phyloP scores from a whole-genome alignment of 2,113 vertebrate genomes.

The Agelaius phoeniceus region DNA sequence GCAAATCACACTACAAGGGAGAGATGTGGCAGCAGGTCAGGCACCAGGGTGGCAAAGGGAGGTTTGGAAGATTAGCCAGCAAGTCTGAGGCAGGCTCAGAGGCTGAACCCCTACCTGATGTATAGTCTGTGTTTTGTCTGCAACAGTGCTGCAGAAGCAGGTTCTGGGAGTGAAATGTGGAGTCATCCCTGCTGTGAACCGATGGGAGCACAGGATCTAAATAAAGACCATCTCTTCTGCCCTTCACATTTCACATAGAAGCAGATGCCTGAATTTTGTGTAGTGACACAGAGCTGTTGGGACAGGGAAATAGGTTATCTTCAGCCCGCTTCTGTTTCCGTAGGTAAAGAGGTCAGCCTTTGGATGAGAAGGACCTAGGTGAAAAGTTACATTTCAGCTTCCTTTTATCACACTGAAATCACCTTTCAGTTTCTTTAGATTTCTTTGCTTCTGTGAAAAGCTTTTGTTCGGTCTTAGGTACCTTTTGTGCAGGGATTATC shows the following conservation, averaged over 20 bases:
- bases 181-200: background rate
- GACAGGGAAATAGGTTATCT: background rate
- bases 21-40: background rate
- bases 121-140: background rate
- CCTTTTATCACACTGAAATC: background rate
- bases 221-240: background rate
- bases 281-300: background rate
- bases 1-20: background rate
- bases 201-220: background rate
- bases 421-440: background rate
- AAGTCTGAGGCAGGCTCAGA: background rate
- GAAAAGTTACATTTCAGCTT: background rate
- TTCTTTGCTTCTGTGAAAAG: background rate
- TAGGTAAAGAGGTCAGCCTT: background rate
- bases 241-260: background rate
- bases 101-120: background rate
- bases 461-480: background rate
- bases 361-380: background rate
- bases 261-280: background rate
- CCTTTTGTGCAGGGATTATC: fast-evolving
- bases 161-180: background rate
- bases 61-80: background rate
- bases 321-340: background rate
- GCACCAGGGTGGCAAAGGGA: background rate
- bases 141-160: background rate